Evolutionary conservation across 2,797 vertebrate species (phyloP).

Genomic region (Malacoctenus gilli): DNA sequence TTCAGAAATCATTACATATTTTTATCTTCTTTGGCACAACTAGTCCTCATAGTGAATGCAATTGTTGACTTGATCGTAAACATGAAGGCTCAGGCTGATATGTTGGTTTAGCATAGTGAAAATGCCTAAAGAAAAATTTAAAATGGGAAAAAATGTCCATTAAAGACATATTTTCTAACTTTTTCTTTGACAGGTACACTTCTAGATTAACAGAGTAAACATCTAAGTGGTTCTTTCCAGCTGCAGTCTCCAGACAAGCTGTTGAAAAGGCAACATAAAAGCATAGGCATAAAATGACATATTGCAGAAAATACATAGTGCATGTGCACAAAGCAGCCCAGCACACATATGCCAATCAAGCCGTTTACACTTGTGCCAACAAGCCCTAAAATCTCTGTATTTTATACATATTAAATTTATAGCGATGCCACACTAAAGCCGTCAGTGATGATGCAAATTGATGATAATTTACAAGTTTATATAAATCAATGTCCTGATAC

Average conservation of each 20-base stretch:
- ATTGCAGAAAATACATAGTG: neutral
- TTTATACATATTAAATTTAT: slow-evolving; percentile 2
- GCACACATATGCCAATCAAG: neutral
- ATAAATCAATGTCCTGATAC: slow-evolving; percentile 1
- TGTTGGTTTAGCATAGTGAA: no score
- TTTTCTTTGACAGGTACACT: neutral
- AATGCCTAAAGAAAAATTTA: no score
- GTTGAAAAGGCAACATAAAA: neutral
- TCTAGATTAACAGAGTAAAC: neutral
- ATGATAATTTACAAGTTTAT: neutral
- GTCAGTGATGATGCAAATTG: slow-evolving; percentile 9
- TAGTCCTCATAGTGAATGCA: no score
- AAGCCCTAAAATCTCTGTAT: neutral
- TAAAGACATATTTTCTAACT: no score
- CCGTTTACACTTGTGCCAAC: neutral
- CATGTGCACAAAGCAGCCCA: neutral
- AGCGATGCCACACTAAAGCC: neutral
- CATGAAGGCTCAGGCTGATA: no score
- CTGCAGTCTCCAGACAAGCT: neutral
- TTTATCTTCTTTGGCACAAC: no score
- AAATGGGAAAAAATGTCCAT: no score
- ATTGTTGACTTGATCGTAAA: no score
- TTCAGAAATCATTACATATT: no score
- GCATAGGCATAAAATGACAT: neutral
- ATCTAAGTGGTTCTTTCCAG: neutral